phyloP scores from a whole-genome alignment of 2,113 vertebrate species.

The Atrichornis clamosus region DNA sequence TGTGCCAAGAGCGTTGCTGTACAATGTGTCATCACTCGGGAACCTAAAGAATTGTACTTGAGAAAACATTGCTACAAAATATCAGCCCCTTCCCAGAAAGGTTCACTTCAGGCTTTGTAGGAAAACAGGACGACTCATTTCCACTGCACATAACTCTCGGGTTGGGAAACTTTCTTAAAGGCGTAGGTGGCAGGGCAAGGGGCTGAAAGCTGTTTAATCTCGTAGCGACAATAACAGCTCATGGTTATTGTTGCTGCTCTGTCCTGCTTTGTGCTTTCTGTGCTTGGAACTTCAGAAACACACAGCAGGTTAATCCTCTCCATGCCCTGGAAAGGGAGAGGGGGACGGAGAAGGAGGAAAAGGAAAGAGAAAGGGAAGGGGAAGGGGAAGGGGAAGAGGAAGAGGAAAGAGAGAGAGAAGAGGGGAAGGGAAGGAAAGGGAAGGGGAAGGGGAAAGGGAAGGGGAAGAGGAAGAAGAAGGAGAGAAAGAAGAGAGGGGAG shows the following conservation, averaged over 20 bases:
- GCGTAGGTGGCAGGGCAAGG: neutral
- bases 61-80: conserved; percentile 63
- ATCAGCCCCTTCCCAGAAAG: conserved; percentile 63
- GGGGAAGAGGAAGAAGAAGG: no score
- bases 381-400: no score
- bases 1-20: conserved; percentile 54
- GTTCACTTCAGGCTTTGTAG: conserved; percentile 59
- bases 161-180: conserved; percentile 59
- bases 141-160: conserved; percentile 51
- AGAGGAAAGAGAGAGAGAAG: no score
- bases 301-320: neutral
- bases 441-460: no score
- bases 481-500: no score
- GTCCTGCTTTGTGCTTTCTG: neutral
- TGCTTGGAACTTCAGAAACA: neutral
- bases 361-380: neutral
- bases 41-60: conserved; percentile 70
- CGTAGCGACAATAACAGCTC: neutral
- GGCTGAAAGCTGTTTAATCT: neutral
- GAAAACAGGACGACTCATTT: conserved; percentile 58
- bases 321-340: neutral
- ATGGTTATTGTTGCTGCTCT: neutral
- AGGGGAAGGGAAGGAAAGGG: no score
- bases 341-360: no score
- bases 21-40: conserved; percentile 63